These are phyloP conservation scores for Dinomys branickii DNA, from an alignment of 2,113 vertebrate species.

Conservation along the genomic window DNA sequence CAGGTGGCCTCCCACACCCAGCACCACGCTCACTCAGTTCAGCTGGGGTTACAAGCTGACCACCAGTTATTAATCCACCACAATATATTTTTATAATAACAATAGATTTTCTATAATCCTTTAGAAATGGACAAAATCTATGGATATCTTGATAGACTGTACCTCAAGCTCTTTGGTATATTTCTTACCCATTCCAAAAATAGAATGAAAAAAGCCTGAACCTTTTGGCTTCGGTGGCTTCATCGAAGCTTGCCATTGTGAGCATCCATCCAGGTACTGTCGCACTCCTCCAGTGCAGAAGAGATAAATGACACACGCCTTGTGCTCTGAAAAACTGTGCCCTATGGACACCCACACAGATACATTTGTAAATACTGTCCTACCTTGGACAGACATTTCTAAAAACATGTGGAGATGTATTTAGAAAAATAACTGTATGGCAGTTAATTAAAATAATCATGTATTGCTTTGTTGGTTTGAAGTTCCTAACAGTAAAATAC, in stretches of 20 bases:
- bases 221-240: constrained; percentile 27
- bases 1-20: too few species aligned
- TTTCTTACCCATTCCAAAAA: constrained; percentile 36
- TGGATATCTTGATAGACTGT: background rate
- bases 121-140: constrained; percentile 35
- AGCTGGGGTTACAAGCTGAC: too few species aligned
- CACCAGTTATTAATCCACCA: too few species aligned
- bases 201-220: constrained; percentile 36
- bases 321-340: background rate
- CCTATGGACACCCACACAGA: background rate
- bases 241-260: background rate
- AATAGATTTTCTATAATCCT: background rate
- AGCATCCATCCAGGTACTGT: background rate
- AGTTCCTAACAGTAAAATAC: background rate
- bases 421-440: background rate
- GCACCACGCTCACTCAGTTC: too few species aligned
- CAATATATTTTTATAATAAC: background rate
- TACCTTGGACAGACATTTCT: background rate
- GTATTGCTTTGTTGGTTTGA: background rate
- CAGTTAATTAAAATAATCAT: constrained; percentile 14
- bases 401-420: background rate
- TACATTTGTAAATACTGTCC: constrained; percentile 53
- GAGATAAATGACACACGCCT: constrained; percentile 16
- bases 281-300: background rate
- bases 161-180: constrained; percentile 37